phyloP scores from a whole-genome alignment of 2,888 invertebrate genomes.

The Drosophila mercatorum region DNA sequence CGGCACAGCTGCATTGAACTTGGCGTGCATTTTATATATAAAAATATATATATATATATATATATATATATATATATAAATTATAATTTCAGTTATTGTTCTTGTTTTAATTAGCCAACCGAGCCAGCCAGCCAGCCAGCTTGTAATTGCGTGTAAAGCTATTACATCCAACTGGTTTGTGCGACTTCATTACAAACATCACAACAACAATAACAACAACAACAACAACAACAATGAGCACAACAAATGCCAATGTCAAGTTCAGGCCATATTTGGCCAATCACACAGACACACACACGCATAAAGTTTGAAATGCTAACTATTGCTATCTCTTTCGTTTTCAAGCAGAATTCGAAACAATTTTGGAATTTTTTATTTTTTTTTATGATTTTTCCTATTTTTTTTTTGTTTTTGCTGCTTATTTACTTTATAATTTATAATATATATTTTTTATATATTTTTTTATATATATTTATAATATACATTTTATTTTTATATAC shows the following conservation, averaged over 20 bases:
- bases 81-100: constrained; percentile 15
- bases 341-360: constrained; percentile 6
- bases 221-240: not conserved
- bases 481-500: no score
- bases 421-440: no score
- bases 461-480: not conserved
- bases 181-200: constrained; percentile 5
- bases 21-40: constrained; percentile 50
- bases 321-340: constrained; percentile 31
- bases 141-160: constrained; percentile 26
- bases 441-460: not conserved
- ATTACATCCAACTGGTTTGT: constrained; percentile 41
- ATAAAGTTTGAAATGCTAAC: constrained; percentile 3
- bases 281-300: constrained; percentile 2
- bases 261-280: constrained; percentile 46
- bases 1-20: constrained; percentile 57
- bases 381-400: not conserved
- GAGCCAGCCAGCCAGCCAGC: constrained; percentile 14
- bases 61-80: not conserved
- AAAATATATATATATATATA: not conserved
- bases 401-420: no score
- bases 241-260: constrained; percentile 57
- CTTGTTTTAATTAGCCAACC: constrained; percentile 39
- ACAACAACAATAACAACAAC: not conserved
- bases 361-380: not conserved